These are phyloP conservation scores for Perdita meconis DNA, from an alignment of 2,888 invertebrate genomes.

Conservation along the genomic window DNA sequence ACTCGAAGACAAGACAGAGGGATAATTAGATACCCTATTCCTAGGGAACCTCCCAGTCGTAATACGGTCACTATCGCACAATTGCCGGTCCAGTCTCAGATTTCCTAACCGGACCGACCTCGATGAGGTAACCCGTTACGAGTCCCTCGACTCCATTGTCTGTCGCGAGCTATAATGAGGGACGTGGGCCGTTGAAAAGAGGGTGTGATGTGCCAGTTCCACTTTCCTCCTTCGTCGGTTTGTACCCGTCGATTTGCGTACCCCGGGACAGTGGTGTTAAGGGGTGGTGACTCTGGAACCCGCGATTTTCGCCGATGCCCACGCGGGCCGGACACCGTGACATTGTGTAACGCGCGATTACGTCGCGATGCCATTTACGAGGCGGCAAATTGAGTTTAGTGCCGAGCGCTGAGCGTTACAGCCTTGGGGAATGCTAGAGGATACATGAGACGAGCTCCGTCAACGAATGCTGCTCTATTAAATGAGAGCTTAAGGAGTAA, in stretches of 20 bases:
- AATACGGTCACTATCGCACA: neutral
- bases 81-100: slow-evolving; percentile 30
- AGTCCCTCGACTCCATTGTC: slow-evolving; percentile 53
- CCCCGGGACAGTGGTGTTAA: no score
- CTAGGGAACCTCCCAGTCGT: slow-evolving; percentile 11
- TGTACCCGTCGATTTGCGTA: no score
- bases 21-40: slow-evolving; percentile 19
- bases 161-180: slow-evolving; percentile 34
- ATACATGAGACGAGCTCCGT: slow-evolving; percentile 37
- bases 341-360: slow-evolving; percentile 69
- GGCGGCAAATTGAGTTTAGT: slow-evolving; percentile 74
- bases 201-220: slow-evolving; percentile 51
- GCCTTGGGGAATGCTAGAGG: slow-evolving; percentile 59
- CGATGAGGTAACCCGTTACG: slow-evolving; percentile 53
- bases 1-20: neutral
- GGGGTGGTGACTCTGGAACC: neutral
- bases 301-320: slow-evolving; percentile 42
- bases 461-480: slow-evolving; percentile 43
- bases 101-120: slow-evolving; percentile 57
- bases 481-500: slow-evolving; percentile 47
- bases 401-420: slow-evolving; percentile 63
- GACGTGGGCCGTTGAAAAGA: slow-evolving; percentile 44
- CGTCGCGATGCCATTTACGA: slow-evolving; percentile 70
- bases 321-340: slow-evolving; percentile 40
- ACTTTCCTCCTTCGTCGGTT: slow-evolving; percentile 38